Percentiles rank a stretch among this genome's conserved stretches.
phyloP scores from a whole-genome alignment of 1,140 invertebrate genomes.

The Neelides sp. region DNA sequence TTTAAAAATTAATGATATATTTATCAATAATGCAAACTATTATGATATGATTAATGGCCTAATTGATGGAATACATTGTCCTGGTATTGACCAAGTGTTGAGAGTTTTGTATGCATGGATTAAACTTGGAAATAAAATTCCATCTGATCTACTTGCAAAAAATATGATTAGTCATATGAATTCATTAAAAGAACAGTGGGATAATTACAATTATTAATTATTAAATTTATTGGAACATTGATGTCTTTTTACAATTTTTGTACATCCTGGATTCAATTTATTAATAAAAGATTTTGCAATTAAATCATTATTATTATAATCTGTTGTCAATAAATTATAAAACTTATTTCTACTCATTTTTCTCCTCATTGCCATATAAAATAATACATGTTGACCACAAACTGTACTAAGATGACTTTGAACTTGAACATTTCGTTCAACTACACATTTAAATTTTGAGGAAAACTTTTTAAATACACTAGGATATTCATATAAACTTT shows the following conservation, averaged over 20 bases:
- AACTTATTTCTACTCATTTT: background rate
- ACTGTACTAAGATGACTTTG: background rate
- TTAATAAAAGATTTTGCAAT: conserved; percentile 1
- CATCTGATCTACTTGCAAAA: background rate
- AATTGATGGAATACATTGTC: too few species aligned
- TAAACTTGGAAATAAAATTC: background rate
- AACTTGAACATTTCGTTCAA: background rate
- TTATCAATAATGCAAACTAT: too few species aligned
- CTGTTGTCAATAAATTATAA: background rate
- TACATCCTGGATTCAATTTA: conserved; percentile 8
- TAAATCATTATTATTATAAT: conserved; percentile 8
- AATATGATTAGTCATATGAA: background rate
- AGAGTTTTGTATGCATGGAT: background rate
- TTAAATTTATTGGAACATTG: conserved; percentile 1
- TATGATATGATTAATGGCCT: too few species aligned
- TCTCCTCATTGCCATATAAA: conserved; percentile 2
- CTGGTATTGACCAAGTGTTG: background rate
- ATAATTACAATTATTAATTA: background rate
- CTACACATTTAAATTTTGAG: background rate
- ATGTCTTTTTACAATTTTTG: background rate
- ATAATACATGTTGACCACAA: conserved; percentile 9
- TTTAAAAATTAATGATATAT: too few species aligned
- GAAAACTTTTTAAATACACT: conserved; percentile 6
- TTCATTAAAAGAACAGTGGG: background rate
- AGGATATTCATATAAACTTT: background rate